Evolutionary conservation across 2,888 invertebrate species (phyloP).

Genomic region (Carpatolechia fugitivella): DNA sequence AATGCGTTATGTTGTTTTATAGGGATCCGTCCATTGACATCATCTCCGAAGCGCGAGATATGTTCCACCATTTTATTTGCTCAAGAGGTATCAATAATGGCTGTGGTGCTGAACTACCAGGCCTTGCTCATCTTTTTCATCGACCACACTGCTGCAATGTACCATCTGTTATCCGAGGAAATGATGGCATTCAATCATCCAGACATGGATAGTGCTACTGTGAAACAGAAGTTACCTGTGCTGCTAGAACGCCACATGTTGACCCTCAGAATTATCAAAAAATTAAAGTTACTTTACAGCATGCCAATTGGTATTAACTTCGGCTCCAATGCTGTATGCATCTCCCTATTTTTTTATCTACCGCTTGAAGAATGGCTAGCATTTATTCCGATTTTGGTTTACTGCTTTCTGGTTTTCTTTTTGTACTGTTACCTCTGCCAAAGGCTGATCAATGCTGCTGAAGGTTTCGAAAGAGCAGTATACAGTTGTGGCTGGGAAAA

Average conservation of each 20-base stretch:
- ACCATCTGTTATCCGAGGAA: constrained; percentile 50
- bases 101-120: constrained; percentile 53
- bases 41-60: constrained; percentile 47
- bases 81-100: constrained; percentile 46
- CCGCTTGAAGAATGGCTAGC: constrained; percentile 48
- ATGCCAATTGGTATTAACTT: constrained; percentile 61
- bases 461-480: constrained; percentile 51
- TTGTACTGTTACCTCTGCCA: constrained; percentile 64
- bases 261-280: constrained; percentile 40
- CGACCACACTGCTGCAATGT: constrained; percentile 57
- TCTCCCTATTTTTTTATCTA: constrained; percentile 54
- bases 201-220: constrained; percentile 27
- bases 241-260: constrained; percentile 47
- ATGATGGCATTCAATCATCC: constrained; percentile 37
- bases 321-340: constrained; percentile 52
- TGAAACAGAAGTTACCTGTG: constrained; percentile 37
- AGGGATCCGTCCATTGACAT: constrained; percentile 54
- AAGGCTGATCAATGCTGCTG: constrained; percentile 53
- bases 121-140: constrained; percentile 52
- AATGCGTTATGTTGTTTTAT: constrained; percentile 21
- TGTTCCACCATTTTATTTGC: constrained; percentile 41
- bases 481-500: constrained; percentile 69
- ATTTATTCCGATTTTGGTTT: constrained; percentile 51
- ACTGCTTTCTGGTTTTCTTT: constrained; percentile 58
- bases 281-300: constrained; percentile 52